Percentiles rank a stretch among this genome's conserved stretches.
These are phyloP conservation scores for Halocynthia aurantium DNA, from an alignment of 23 tunicate species.

Conservation along the genomic window DNA sequence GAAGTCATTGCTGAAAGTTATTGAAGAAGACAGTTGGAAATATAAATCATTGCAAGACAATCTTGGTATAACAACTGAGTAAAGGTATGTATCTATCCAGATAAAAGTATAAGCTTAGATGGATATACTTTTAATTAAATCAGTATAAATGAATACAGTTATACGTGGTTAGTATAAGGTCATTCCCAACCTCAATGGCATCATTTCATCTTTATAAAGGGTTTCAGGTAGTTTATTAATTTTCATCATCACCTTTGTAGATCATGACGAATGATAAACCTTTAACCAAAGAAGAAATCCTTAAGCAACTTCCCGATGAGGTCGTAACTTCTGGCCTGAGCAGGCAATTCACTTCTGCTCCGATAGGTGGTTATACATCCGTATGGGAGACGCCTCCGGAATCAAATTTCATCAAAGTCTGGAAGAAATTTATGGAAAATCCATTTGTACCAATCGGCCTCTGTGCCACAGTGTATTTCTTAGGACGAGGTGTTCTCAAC, in stretches of 20 bases:
- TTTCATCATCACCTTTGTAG: neutral
- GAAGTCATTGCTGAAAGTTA: constrained; percentile 27
- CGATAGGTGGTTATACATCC: constrained; percentile 40
- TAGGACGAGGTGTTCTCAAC: constrained; percentile 48
- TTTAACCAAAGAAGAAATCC: constrained; percentile 60
- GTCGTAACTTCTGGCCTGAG: constrained; percentile 22
- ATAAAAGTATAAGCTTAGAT: neutral
- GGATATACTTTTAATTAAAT: neutral
- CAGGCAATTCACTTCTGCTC: constrained; percentile 33
- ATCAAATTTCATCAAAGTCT: constrained; percentile 22
- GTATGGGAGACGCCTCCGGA: neutral
- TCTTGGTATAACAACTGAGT: constrained; percentile 36
- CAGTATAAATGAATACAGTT: no score
- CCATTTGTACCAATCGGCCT: constrained; percentile 81
- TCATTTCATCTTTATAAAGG: no score
- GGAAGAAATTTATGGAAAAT: constrained; percentile 27
- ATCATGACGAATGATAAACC: constrained; percentile 12
- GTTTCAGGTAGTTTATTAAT: no score
- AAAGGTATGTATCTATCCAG: neutral
- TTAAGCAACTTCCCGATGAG: constrained; percentile 77
- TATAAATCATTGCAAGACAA: constrained; percentile 41
- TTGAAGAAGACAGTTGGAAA: constrained; percentile 68
- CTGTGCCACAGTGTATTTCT: constrained; percentile 54
- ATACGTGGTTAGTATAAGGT: no score
- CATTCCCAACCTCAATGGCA: no score